Evolutionary conservation across 2,888 invertebrate species (phyloP), one percentile per base, ranked within the genome.

Genomic region (Diarsia mendica): DNA sequence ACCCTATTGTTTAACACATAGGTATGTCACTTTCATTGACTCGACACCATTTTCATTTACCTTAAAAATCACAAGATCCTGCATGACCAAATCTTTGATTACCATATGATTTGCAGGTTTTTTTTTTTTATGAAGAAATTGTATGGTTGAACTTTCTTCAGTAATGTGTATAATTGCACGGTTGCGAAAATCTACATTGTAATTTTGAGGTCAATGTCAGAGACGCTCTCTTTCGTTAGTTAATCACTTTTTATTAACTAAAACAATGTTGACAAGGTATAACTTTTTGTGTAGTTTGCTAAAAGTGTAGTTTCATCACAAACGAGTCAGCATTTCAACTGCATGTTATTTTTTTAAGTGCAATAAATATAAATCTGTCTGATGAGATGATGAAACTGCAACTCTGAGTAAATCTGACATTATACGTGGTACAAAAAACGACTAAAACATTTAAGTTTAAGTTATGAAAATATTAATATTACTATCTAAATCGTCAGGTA

Each of bases 401-500:
- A 33, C 23, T 58, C n/a, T 44, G 28, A 70, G 48, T 72, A 53
- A 77, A 85, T 71, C 60, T 74, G 69, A 63, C 55, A 75, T 72
- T 72, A 72, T 18, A 48, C 23, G 20, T 79, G 61, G 58, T 46
- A 51, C 18, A 53, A 64, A 69, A 69, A 72, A 69, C 63, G 18
- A 70, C 33, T 67, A 66, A 66, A 48, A 53, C 39, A 39, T 67
- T 77, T 11, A 53, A n/a, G 20, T 51, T 3, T 33, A 61, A 75
- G 66, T 72, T 68, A 77, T 53, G 48, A 75, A 75, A 81, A 84
- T 75, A 72, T 74, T 65, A 74, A 77, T 76, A 86, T 61, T 58
- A 82, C 60, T 81, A 74, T 77, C 74, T 74, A 77, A 79, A 77
- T 76, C 33, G 74, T 77, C 67, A 72, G 69, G 75, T 75, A 80